A percentile compares a stretch with the other conserved stretches of the same genome.
These are phyloP conservation scores for Procavia capensis DNA, from an alignment of 2,113 vertebrate species.

Conservation along the genomic window DNA sequence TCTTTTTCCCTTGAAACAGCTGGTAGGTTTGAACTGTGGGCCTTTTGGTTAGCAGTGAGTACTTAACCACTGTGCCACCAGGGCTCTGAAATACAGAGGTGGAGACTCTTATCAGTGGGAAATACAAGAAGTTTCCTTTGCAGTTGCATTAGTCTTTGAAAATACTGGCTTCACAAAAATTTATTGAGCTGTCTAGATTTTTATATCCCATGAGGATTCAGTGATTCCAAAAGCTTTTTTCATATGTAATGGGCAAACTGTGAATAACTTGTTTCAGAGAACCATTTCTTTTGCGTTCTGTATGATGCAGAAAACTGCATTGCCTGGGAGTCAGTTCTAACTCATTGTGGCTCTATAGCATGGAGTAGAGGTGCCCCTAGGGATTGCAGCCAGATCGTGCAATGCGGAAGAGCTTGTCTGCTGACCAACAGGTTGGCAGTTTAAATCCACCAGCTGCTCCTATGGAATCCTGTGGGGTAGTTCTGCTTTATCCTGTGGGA, in stretches of 20 bases:
- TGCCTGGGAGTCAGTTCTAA: too few relatives aligned
- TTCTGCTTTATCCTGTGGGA: too few relatives aligned
- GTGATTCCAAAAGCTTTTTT: slow-evolving; percentile 7
- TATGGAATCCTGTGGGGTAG: too few relatives aligned
- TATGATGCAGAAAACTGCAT: not conserved
- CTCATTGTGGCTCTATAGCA: too few relatives aligned
- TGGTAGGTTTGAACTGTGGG: too few relatives aligned
- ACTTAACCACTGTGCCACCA: not conserved
- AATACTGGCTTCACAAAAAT: slow-evolving; percentile 39
- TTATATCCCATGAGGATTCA: slow-evolving; percentile 15
- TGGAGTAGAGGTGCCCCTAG: too few relatives aligned
- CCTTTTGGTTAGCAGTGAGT: not conserved
- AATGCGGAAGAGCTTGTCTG: too few relatives aligned
- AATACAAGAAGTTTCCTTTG: slow-evolving; percentile 25
- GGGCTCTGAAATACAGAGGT: not conserved
- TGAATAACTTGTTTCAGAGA: slow-evolving; percentile 41
- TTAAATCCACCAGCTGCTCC: too few relatives aligned
- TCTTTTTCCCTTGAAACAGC: too few relatives aligned
- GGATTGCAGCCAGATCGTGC: too few relatives aligned
- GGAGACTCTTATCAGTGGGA: not conserved
- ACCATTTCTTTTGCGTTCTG: slow-evolving; percentile 54
- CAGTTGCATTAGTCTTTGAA: slow-evolving; percentile 25
- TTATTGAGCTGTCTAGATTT: slow-evolving; percentile 50
- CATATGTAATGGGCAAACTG: slow-evolving; percentile 42
- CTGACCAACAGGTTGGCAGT: too few relatives aligned